Evolutionary conservation across 64 coral and sea anemone species (phyloP).

Genomic region (Montipora capricornis): DNA sequence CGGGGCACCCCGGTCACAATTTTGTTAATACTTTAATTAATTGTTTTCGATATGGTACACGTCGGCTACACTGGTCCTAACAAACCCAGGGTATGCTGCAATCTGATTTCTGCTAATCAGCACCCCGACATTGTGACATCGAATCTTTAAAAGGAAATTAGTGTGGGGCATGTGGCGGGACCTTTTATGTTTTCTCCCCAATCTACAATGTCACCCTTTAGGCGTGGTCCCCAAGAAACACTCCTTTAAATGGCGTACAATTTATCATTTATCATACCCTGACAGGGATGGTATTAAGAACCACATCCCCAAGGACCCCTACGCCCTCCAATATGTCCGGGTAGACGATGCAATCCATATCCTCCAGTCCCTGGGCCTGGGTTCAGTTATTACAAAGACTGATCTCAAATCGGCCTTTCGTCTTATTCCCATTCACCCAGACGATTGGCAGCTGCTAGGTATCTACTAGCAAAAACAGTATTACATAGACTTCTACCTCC

Average conservation of each 20-base stretch:
- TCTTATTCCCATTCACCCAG: slow-evolving; percentile 8
- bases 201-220: slow-evolving; percentile 1
- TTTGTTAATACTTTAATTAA: slow-evolving; percentile 5
- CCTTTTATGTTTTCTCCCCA: not conserved
- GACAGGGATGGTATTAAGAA: slow-evolving; percentile 25
- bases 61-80: not conserved
- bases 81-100: not conserved
- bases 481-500: not conserved
- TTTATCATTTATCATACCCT: slow-evolving; percentile 21
- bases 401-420: slow-evolving; percentile 29
- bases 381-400: slow-evolving; percentile 33
- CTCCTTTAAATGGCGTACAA: slow-evolving; percentile 26
- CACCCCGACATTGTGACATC: not conserved
- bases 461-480: not conserved
- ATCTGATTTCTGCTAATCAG: not conserved
- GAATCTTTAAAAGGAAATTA: slow-evolving; percentile 18
- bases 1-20: not conserved
- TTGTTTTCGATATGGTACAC: not conserved
- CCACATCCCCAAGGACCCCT: slow-evolving; percentile 46
- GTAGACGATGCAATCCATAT: slow-evolving; percentile 25
- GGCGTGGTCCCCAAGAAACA: slow-evolving; percentile 34
- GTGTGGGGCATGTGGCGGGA: slow-evolving; percentile 8
- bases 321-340: slow-evolving; percentile 16
- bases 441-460: not conserved
- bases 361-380: slow-evolving; percentile 6